These are phyloP conservation scores for Thecophora atra DNA, from an alignment of 2,888 invertebrate species.

Conservation along the genomic window DNA sequence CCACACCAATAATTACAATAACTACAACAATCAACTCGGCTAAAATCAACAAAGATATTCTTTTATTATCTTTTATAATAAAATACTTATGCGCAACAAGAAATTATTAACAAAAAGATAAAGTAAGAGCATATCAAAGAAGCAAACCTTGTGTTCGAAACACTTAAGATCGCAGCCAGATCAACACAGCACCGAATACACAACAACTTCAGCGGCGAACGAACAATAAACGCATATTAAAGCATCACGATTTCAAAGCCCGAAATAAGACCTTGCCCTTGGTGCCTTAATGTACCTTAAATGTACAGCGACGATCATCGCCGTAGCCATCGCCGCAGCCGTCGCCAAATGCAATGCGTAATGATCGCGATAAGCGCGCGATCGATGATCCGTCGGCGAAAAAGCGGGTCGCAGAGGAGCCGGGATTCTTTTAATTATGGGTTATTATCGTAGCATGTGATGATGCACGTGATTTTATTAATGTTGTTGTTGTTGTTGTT, in stretches of 20 bases:
- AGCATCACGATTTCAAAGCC: slow-evolving; percentile 31
- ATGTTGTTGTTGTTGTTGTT: slow-evolving; percentile 6
- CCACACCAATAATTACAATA: slow-evolving; percentile 26
- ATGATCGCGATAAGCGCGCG: slow-evolving; percentile 35
- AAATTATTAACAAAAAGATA: slow-evolving; percentile 12
- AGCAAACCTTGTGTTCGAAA: neutral
- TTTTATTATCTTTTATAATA: slow-evolving; percentile 30
- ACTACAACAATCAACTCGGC: slow-evolving; percentile 24
- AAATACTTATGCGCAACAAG: slow-evolving; percentile 16
- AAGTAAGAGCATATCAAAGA: neutral
- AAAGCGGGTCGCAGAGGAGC: neutral
- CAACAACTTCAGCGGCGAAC: neutral
- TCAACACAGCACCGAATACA: neutral
- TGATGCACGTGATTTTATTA: slow-evolving; percentile 15
- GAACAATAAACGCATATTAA: slow-evolving; percentile 33
- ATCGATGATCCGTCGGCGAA: slow-evolving; percentile 15
- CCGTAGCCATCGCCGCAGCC: neutral
- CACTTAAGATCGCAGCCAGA: neutral
- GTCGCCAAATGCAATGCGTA: slow-evolving; percentile 28
- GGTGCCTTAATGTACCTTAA: slow-evolving; percentile 34
- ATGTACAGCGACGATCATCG: slow-evolving; percentile 12
- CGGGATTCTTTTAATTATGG: slow-evolving; percentile 33
- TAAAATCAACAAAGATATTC: slow-evolving; percentile 39
- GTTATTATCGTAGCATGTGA: slow-evolving; percentile 29
- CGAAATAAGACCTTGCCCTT: slow-evolving; percentile 34